Evolutionary conservation across 2,113 vertebrate genomes (phyloP).

Genomic region (Sitta europaea): DNA sequence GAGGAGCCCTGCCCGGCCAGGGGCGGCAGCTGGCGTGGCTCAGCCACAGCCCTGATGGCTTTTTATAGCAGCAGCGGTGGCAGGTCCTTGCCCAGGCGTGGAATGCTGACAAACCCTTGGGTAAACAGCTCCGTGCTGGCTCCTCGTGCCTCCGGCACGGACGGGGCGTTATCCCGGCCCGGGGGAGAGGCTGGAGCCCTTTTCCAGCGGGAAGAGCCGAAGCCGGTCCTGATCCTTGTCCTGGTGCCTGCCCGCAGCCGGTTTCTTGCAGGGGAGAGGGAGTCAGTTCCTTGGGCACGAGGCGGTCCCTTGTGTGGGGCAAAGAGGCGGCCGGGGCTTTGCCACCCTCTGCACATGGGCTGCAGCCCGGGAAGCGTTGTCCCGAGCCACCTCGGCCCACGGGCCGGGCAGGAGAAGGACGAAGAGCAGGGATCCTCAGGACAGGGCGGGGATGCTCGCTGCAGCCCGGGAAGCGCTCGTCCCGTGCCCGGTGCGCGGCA

Average conservation of each 20-base stretch:
- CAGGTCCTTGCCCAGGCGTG: neutral
- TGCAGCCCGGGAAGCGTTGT: neutral
- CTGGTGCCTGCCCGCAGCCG: neutral
- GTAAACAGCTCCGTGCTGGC: accelerated
- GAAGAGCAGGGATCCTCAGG: neutral
- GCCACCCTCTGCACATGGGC: neutral
- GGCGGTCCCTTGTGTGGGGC: neutral
- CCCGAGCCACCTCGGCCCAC: neutral
- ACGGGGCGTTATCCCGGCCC: accelerated
- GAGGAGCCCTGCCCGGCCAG: neutral
- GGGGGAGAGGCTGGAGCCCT: neutral
- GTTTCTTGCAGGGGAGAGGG: accelerated
- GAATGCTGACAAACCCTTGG: neutral
- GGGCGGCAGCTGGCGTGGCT: neutral
- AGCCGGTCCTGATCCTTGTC: accelerated
- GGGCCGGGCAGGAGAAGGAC: neutral
- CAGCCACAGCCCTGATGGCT: neutral
- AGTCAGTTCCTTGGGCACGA: neutral
- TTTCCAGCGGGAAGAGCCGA: accelerated
- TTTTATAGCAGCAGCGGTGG: neutral
- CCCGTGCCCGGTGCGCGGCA: neutral
- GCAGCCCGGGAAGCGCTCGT: neutral
- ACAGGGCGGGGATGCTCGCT: neutral
- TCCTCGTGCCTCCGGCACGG: neutral
- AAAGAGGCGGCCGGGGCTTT: neutral